Conservation (phyloP, 2,113 vertebrate genomes). For the Cygnus buccinator region DNA sequence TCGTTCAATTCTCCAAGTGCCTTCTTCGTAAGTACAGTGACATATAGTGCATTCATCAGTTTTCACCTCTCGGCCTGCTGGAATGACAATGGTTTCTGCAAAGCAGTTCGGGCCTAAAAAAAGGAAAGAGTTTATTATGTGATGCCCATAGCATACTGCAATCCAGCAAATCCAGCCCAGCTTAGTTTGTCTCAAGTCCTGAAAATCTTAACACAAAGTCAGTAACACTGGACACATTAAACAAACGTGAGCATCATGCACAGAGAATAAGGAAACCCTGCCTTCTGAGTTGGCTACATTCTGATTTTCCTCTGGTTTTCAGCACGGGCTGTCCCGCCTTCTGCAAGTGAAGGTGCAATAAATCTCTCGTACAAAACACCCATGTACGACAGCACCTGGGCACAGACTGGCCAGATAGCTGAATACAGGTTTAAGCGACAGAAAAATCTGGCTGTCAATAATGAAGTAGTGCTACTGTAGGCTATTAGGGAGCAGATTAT, state of each 20-base stretch:
- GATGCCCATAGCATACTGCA: not conserved
- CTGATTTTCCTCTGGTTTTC: not conserved
- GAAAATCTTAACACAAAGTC: not conserved
- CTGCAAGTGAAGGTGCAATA: rapidly evolving
- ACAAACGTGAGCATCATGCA: rapidly evolving
- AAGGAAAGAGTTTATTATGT: slow-evolving; percentile 3
- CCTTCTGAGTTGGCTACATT: rapidly evolving
- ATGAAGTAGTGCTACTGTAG: not conserved
- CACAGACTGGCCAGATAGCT: rapidly evolving
- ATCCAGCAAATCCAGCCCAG: not conserved
- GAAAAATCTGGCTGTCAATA: not conserved
- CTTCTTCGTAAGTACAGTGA: slow-evolving; percentile 97
- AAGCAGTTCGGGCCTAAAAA: slow-evolving; percentile 95
- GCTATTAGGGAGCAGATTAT: not conserved
- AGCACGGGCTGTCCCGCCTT: rapidly evolving
- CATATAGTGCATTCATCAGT: slow-evolving; percentile 97
- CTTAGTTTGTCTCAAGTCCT: rapidly evolving
- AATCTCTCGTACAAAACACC: not conserved
- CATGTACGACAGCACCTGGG: not conserved
- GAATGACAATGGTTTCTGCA: slow-evolving; percentile 93
- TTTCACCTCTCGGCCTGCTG: slow-evolving; percentile 94
- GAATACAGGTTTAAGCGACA: not conserved
- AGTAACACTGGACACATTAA: rapidly evolving
- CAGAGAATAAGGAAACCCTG: rapidly evolving
- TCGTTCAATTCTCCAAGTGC: slow-evolving; percentile 94